Base-by-base conservation (phyloP, 2,113 vertebrate species). In the Motacilla alba region DNA sequence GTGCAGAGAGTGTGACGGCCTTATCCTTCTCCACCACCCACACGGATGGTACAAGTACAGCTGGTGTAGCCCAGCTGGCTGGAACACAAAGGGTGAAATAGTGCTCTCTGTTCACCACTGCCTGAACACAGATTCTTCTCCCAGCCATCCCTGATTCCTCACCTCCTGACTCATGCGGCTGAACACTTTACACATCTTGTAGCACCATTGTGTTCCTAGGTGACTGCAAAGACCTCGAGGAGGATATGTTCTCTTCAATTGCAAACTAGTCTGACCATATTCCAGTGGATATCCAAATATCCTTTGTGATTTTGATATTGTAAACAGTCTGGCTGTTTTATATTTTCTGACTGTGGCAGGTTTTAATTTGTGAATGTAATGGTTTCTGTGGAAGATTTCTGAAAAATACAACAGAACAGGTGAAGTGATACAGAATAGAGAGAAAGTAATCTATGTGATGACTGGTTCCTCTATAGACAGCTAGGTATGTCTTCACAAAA, bases 151-250 rank as follows among this genome's bases (percentile, higher is more conserved):
- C 7, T 62, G 59, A 30, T 13, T 67, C 46, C 12, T 77, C 37
- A 55, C 7, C 7, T 46, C 33, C 4, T 50, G 50, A 2, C 16
- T 37, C 4, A 5, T 1, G 14, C 6, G 15, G 16, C 1, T 55
- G 20, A 44, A 50, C 3, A 1, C 10, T 39, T 35, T 47, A 20
- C 10, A 23, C 17, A 8, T 27, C 76, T 55, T 43, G 18, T 16
- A 75, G 10, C 0, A 0, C 5, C 1, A 1, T 23, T 1, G 0
- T 31, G 22, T 66, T 87, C 69, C 35, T 63, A 11, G 7, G 5
- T 64, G 33, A 39, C 19, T 62, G 14, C 46, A 83, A 90, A 59
- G 58, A 39, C 23, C 26, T 66, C 0, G 0, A 66, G 58, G 6
- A 64, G 12, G 6, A 64, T 67, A 60, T 62, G 5, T 2, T 62